Base-by-base conservation (phyloP, 2,797 vertebrate genomes). In the Intellagama lesueurii region DNA sequence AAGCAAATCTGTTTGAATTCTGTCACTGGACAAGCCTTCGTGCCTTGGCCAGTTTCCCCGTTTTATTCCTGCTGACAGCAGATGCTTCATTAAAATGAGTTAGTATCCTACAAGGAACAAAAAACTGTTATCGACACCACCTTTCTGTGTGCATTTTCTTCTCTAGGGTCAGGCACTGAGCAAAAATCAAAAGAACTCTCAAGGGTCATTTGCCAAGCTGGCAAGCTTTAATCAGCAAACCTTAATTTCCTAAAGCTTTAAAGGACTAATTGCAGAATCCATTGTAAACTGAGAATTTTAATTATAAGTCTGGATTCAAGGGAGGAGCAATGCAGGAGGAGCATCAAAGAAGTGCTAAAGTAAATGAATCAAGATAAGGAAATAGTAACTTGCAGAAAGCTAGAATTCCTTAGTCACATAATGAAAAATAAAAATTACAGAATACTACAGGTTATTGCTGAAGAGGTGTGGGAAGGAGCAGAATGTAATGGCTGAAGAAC, bases 1-100 rank as follows among this genome's bases (percentile, higher is more conserved):
- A 88, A 90, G 84, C 87, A 89, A 76, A 88, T 81, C 47, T 86
- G 88, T 70, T 87, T 87, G 81, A 91, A 73, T 68, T 85, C 73
- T 69, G 6, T 4, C 0, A 0, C 72, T 79, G 91, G 76, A 86
- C 83, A 90, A 76, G 32, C 73, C 52, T 7, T 49, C 79, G 17
- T 64, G 40, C 19, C 32, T 89, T 40, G 3, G 66, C 80, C 76
- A 70, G 60, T 72, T 64, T 86, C 28, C 24, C 1, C 85, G 66
- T 83, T 66, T 85, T 44, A 85, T 78, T 93, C 30, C 68, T 49
- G 32, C 52, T 26, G 44, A 87, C 69, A 70, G 79, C 12, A 90
- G 94, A 83, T 3, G 47, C 52, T 8, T 80, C 76, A 82, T 89
- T 93, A 88, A 90, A 92, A 87, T 68, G 1, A 86, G 66, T 0